Evolutionary conservation across 2,113 vertebrate genomes (phyloP).

Genomic region (Hyperopisus bebe): DNA sequence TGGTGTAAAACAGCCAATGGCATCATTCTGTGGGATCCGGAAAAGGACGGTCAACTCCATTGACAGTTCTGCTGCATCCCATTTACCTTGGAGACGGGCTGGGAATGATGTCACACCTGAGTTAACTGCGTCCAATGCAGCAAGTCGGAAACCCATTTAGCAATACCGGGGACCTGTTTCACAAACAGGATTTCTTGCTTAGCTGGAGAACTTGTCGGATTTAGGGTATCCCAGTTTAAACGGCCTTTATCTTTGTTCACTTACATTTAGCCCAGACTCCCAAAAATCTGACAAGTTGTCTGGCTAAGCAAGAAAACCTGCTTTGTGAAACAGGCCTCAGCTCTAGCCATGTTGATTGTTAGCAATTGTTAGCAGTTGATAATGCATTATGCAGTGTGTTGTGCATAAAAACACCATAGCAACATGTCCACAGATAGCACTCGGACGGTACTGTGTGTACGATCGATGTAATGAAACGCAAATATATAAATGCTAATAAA

Average conservation of each 20-base stretch:
- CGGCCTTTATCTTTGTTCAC: neutral
- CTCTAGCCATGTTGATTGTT: neutral
- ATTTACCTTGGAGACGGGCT: neutral
- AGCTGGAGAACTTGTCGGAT: neutral
- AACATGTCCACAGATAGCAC: neutral
- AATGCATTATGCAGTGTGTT: neutral
- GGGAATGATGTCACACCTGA: neutral
- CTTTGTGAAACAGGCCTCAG: neutral
- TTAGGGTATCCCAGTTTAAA: neutral
- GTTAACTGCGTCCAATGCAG: neutral
- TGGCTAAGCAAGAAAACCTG: neutral
- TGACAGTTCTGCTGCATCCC: neutral
- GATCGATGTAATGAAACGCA: neutral
- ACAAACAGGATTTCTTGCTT: neutral
- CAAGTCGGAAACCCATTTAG: neutral
- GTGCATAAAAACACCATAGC: neutral
- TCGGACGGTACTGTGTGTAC: neutral
- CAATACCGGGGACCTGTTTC: neutral
- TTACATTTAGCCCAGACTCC: neutral
- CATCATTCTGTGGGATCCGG: neutral
- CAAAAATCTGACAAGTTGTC: neutral
- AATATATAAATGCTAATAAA: neutral
- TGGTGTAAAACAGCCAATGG: neutral
- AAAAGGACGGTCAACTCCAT: neutral
- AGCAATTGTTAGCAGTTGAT: neutral